Evolutionary conservation across 2,888 invertebrate species (phyloP).

Genomic region (Thecocarcelia acutangulata): DNA sequence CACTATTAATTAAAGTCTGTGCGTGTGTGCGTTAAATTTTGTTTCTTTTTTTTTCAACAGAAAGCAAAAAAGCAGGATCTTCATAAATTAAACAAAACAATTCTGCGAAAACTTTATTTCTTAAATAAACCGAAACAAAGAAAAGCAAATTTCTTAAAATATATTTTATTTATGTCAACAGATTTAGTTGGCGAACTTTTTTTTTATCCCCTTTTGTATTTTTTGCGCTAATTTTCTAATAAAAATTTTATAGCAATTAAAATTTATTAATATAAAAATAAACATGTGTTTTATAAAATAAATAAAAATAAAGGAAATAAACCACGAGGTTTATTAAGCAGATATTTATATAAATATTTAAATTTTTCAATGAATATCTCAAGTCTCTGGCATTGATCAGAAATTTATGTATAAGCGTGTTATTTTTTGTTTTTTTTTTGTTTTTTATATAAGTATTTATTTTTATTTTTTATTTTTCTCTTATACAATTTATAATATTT

Average conservation of each 20-base stretch:
- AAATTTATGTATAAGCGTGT: conserved; percentile 11
- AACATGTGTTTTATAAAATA: not conserved
- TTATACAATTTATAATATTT: conserved; percentile 14
- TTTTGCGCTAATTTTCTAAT: no score
- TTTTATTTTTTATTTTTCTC: conserved; percentile 4
- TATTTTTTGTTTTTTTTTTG: conserved; percentile 15
- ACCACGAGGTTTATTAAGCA: conserved; percentile 11
- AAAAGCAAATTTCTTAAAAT: no score
- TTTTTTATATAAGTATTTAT: conserved; percentile 5
- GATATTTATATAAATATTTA: not conserved
- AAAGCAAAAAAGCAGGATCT: conserved; percentile 31
- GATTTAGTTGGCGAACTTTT: no score
- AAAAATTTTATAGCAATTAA: no score
- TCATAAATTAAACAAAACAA: conserved; percentile 5
- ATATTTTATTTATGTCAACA: not conserved
- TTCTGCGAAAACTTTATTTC: no score
- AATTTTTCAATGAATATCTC: conserved; percentile 39
- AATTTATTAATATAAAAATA: no score
- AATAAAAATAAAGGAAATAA: not conserved
- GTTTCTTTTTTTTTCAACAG: not conserved
- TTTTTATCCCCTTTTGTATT: no score
- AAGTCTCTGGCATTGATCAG: conserved; percentile 28
- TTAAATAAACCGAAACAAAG: no score
- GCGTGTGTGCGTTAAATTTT: no score
- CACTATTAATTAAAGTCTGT: conserved; percentile 1